Conservation (phyloP, 2,888 invertebrate genomes). For the Folsomia candida region DNA sequence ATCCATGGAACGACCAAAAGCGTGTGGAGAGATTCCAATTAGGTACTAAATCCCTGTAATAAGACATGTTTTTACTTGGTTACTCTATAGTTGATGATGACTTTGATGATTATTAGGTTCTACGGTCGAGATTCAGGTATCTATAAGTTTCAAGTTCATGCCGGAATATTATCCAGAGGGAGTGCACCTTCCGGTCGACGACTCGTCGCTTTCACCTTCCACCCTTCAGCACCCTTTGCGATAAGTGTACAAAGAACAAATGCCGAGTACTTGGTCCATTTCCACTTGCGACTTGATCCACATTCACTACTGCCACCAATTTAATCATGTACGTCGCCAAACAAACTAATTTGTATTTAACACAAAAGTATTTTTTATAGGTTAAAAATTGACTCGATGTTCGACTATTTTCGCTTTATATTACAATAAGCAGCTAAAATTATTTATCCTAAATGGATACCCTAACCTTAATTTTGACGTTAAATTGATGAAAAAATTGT, state of each 20-base stretch:
- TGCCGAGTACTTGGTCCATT: conserved; percentile 90
- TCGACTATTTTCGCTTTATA: no score
- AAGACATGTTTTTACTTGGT: not conserved
- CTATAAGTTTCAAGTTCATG: conserved; percentile 73
- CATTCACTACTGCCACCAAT: conserved; percentile 30
- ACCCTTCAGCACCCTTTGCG: conserved; percentile 93
- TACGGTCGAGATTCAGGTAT: conserved; percentile 78
- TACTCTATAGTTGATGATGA: no score
- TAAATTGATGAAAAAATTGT: no score
- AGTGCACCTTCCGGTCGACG: conserved; percentile 69
- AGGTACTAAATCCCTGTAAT: conserved; percentile 59
- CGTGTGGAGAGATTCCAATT: conserved; percentile 88
- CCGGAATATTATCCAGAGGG: conserved; percentile 64
- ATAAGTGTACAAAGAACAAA: conserved; percentile 89
- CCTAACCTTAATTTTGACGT: no score
- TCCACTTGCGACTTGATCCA: conserved; percentile 73
- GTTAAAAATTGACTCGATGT: no score
- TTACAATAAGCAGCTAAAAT: no score
- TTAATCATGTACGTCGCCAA: no score
- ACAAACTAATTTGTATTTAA: no score
- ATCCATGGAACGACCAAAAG: conserved; percentile 90
- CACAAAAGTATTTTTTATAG: no score
- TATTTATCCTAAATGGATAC: no score
- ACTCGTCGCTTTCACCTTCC: conserved; percentile 91
- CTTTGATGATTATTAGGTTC: no score